Percentiles rank a stretch among this genome's conserved stretches.
These are phyloP conservation scores for Epinephelus malabaricus DNA, from an alignment of 2,797 vertebrate species.

Conservation along the genomic window DNA sequence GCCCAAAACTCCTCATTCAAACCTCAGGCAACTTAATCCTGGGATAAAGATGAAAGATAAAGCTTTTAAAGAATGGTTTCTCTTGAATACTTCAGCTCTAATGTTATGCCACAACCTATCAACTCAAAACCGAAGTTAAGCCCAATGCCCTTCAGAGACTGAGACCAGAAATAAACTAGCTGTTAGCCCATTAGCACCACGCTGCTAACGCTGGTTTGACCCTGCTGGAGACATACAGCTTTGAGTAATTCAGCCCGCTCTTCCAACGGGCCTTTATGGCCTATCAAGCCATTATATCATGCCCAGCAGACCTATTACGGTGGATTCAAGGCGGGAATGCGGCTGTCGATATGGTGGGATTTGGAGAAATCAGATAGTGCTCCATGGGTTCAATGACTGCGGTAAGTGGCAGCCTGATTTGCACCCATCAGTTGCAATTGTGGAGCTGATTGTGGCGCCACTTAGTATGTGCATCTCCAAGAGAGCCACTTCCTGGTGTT, in stretches of 20 bases:
- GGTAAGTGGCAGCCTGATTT: constrained; percentile 66
- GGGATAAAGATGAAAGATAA: not conserved
- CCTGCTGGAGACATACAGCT: constrained; percentile 42
- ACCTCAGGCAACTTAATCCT: not conserved
- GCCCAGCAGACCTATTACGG: constrained; percentile 40
- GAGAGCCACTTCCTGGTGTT: constrained; percentile 41
- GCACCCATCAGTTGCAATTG: constrained; percentile 59
- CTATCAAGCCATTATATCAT: constrained; percentile 65
- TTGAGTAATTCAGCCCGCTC: constrained; percentile 37
- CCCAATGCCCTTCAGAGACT: not conserved
- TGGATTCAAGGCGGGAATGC: constrained; percentile 50
- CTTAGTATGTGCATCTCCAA: constrained; percentile 43
- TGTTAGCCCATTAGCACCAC: constrained; percentile 37
- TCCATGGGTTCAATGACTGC: constrained; percentile 50
- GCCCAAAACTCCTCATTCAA: not conserved
- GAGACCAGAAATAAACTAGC: constrained; percentile 23
- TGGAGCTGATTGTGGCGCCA: constrained; percentile 40
- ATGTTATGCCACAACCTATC: not conserved
- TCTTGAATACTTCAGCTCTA: not conserved
- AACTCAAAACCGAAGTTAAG: constrained; percentile 5
- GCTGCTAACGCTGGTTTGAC: constrained; percentile 36
- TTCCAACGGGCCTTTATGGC: constrained; percentile 40
- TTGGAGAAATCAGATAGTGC: constrained; percentile 47
- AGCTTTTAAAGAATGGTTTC: not conserved
- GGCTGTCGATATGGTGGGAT: constrained; percentile 50